Conservation (phyloP, 2,888 invertebrate genomes). For the Tetropium fuscum region DNA sequence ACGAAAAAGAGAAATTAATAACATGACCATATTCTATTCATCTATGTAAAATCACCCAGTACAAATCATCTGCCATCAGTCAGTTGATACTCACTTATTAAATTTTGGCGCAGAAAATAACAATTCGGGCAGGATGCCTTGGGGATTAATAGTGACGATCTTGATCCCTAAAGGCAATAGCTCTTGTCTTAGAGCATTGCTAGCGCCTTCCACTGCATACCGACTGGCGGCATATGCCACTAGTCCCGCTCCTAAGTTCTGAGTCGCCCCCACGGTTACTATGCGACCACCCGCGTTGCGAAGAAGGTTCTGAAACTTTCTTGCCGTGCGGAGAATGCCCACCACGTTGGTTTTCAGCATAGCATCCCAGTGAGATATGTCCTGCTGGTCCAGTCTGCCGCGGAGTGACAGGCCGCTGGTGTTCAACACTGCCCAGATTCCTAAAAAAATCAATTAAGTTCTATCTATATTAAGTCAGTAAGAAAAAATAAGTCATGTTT, state of each 20-base stretch:
- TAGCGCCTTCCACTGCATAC: constrained; percentile 85
- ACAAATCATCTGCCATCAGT: not conserved
- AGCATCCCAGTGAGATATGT: constrained; percentile 78
- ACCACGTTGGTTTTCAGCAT: constrained; percentile 79
- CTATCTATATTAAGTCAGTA: too few species aligned
- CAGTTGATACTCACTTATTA: constrained; percentile 59
- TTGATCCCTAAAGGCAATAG: constrained; percentile 78
- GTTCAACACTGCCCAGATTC: constrained; percentile 86
- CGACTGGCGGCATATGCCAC: constrained; percentile 69
- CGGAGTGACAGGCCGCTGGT: constrained; percentile 83
- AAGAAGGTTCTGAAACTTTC: constrained; percentile 80
- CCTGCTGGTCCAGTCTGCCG: constrained; percentile 77
- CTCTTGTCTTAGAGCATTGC: constrained; percentile 77
- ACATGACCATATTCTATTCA: too few species aligned
- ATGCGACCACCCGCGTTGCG: constrained; percentile 76
- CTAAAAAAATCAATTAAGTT: too few species aligned
- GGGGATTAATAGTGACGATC: constrained; percentile 81
- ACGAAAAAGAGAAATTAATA: not conserved
- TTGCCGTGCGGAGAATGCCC: constrained; percentile 78
- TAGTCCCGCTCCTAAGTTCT: constrained; percentile 67
- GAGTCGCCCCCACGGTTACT: constrained; percentile 75
- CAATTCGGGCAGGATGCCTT: constrained; percentile 74
- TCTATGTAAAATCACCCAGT: too few species aligned
- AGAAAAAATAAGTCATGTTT: too few species aligned
- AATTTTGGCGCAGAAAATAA: constrained; percentile 75